Evolutionary conservation across 2,797 vertebrate genomes (phyloP).

Genomic region (Tinamus major): DNA sequence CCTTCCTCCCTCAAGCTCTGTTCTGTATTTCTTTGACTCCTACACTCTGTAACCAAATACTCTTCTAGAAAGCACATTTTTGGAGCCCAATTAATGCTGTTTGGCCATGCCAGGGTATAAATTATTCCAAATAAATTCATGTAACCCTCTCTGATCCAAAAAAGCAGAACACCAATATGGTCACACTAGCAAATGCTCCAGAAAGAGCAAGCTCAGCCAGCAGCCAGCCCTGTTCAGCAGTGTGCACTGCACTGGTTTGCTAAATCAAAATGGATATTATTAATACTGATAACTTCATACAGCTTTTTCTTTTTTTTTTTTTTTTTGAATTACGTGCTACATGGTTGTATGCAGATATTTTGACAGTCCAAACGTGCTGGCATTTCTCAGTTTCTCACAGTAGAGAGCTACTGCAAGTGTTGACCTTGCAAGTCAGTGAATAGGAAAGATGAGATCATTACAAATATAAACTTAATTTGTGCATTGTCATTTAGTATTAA

Average conservation of each 20-base stretch:
- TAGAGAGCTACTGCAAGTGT: not conserved
- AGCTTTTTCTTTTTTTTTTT: too few relatives aligned
- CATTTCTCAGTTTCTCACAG: not conserved
- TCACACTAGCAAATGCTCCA: rapidly evolving
- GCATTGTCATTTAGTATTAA: not conserved
- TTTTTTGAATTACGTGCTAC: not conserved
- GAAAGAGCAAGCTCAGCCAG: not conserved
- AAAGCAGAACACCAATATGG: not conserved
- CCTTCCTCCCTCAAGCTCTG: not conserved
- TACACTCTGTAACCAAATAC: not conserved
- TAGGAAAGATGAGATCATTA: not conserved
- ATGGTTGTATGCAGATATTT: not conserved
- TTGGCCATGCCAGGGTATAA: not conserved
- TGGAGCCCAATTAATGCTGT: not conserved
- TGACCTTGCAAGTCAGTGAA: not conserved
- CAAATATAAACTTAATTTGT: not conserved
- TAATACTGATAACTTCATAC: not conserved
- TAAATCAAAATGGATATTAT: not conserved
- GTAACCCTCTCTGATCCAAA: not conserved
- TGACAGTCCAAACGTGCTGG: rapidly evolving
- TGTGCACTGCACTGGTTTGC: not conserved
- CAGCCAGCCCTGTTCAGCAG: rapidly evolving
- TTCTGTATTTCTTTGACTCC: not conserved
- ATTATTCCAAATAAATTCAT: not conserved
- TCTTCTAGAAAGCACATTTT: not conserved